Conservation (phyloP, 2,113 vertebrate genomes). For the rabbit (Oryctolagus cuniculus) region mOryCun1.1 NC_091447.1:51719001-51719500, state of each 20-base stretch:
- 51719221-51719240: too few relatives aligned
- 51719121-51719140: too few relatives aligned
- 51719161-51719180: too few relatives aligned
- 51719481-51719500: background rate
- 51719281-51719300: background rate
- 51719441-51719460: background rate
- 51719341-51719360: background rate
- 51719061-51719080: too few relatives aligned
- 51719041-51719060: too few relatives aligned
- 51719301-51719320: fast-evolving
- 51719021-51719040: too few relatives aligned
- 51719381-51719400: fast-evolving
- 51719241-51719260: background rate
- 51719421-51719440: too few relatives aligned
- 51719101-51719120: too few relatives aligned
- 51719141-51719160: background rate
- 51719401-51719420: too few relatives aligned
- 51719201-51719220: background rate
- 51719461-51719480: background rate
- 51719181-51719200: background rate
- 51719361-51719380: background rate
- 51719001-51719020: too few relatives aligned
- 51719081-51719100: too few relatives aligned
- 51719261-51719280: fast-evolving
- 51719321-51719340: background rate